Percentiles rank a stretch among this genome's conserved stretches.
These are phyloP conservation scores for Lasioglossum villosulum DNA, from an alignment of 2,888 invertebrate genomes.

Conservation along the genomic window DNA sequence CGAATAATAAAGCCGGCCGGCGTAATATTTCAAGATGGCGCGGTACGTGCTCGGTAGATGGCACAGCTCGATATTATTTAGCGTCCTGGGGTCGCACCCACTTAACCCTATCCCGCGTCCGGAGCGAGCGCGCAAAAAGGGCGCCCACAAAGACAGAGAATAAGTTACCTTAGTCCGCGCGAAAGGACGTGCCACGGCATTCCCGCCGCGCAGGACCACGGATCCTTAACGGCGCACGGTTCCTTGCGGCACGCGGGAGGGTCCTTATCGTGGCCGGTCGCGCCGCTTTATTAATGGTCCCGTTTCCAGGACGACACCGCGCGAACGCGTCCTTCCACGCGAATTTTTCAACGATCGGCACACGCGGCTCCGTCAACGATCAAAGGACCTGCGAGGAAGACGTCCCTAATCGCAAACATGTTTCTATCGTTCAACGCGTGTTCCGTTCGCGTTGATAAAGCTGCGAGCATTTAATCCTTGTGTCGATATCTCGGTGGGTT, in stretches of 20 bases:
- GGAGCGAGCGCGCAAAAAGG: conserved; percentile 76
- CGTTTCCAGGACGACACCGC: conserved; percentile 37
- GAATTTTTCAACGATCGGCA: conserved; percentile 27
- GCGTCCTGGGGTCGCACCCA: conserved; percentile 82
- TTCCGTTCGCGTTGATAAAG: not conserved
- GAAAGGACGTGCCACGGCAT: conserved; percentile 76
- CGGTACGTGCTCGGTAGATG: conserved; percentile 78
- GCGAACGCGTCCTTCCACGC: conserved; percentile 19
- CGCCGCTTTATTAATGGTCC: conserved; percentile 62
- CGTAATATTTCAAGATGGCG: conserved; percentile 80
- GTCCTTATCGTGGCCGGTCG: conserved; percentile 62
- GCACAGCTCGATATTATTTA: conserved; percentile 83
- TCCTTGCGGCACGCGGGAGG: conserved; percentile 59
- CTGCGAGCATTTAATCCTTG: not conserved
- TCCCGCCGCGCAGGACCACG: conserved; percentile 71
- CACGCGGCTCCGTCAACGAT: not conserved
- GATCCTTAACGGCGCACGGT: conserved; percentile 52
- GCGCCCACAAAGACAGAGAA: conserved; percentile 81
- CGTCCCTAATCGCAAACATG: not conserved
- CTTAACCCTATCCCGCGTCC: conserved; percentile 81
- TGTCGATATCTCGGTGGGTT: not conserved
- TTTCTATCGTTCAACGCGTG: not conserved
- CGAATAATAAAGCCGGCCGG: conserved; percentile 75
- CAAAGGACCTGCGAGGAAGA: not conserved
- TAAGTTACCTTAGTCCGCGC: conserved; percentile 79